A percentile compares a stretch with the other conserved stretches of the same genome.
phyloP scores from a whole-genome alignment of 92 coral and sea anemone genomes.

The Epizoanthus ramosus region DNA sequence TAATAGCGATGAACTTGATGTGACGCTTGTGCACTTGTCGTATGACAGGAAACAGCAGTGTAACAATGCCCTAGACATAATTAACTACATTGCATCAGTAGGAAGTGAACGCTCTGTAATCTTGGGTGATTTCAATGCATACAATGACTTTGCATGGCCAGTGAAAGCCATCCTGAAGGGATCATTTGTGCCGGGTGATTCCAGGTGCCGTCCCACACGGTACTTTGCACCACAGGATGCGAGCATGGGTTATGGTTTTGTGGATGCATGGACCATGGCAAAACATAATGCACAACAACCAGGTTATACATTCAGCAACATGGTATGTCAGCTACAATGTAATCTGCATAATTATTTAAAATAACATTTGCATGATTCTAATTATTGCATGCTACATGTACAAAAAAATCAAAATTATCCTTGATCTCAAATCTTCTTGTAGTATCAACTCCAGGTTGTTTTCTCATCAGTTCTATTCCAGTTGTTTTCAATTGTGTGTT shows the following conservation, averaged over 20 bases:
- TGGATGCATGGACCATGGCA: conserved; percentile 80
- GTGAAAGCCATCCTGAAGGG: conserved; percentile 78
- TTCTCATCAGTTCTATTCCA: background rate
- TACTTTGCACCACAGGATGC: conserved; percentile 69
- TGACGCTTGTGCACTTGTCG: conserved; percentile 86
- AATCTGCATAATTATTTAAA: too few relatives aligned
- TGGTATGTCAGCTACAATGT: conserved; percentile 63
- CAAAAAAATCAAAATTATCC: too few relatives aligned
- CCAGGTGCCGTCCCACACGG: conserved; percentile 51
- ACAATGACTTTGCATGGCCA: conserved; percentile 90
- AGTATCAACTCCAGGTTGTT: too few relatives aligned
- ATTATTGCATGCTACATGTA: too few relatives aligned
- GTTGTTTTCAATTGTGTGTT: background rate
- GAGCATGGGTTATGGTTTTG: conserved; percentile 77
- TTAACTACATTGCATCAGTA: conserved; percentile 76
- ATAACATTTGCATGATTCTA: too few relatives aligned
- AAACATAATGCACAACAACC: conserved; percentile 17
- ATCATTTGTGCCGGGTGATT: conserved; percentile 48
- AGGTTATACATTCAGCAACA: conserved; percentile 96
- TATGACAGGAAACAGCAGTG: conserved; percentile 90
- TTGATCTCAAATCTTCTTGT: too few relatives aligned
- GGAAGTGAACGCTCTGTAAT: conserved; percentile 83
- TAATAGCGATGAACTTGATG: conserved; percentile 71
- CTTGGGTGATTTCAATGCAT: conserved; percentile 88
- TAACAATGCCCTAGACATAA: conserved; percentile 77